Base-by-base conservation (phyloP, 2,888 invertebrate species). In the Rotaria socialis region DNA sequence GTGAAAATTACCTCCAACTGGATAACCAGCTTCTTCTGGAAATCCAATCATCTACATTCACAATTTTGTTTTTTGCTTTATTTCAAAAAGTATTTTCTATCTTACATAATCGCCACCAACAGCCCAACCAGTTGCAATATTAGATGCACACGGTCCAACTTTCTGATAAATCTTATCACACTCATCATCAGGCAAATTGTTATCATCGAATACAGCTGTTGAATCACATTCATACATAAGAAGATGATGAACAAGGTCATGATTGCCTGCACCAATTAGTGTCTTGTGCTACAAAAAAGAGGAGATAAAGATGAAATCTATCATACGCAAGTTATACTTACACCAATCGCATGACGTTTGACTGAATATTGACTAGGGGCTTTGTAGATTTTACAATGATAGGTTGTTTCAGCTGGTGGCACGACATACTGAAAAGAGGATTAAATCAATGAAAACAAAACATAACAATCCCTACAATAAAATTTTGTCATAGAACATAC, bases 141-240 rank as follows among this genome's bases (percentile, higher is more conserved):
- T 74, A 85, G 67, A 67, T 56, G 60, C 35, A 75, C 43, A 85
- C 8, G 16, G 85, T n/a, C 8, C 24, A 35, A 67, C 50, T 35
- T 55, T n/a, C 22, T 60, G 22, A 50, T 35, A 47, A 8, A 85
- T 52, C 52, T 86, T n/a, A n/a, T 14, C n/a, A 60, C 60, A 60
- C 27, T 14, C 4, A 60, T n/a, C 60, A 35, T 27, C n/a, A 16
- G 74, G 60, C 22, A 84, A 58, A 35, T 80, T 84, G 22, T 52
- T 47, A 41, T 84, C 86, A 56, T 84, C 24, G 56, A 60, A 86
- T 35, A 55, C 35, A 8, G 58, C 24, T 58, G n/a, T 24, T 24
- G 27, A 60, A 41, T n/a, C 47, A 84, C 86, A 86, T 60, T 86
- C 86, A 74, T 86, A 86, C 35, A 86, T 14, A 10, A 86, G 16